Evolutionary conservation across 2,797 vertebrate genomes (phyloP).

Genomic region (Falco naumanni): DNA sequence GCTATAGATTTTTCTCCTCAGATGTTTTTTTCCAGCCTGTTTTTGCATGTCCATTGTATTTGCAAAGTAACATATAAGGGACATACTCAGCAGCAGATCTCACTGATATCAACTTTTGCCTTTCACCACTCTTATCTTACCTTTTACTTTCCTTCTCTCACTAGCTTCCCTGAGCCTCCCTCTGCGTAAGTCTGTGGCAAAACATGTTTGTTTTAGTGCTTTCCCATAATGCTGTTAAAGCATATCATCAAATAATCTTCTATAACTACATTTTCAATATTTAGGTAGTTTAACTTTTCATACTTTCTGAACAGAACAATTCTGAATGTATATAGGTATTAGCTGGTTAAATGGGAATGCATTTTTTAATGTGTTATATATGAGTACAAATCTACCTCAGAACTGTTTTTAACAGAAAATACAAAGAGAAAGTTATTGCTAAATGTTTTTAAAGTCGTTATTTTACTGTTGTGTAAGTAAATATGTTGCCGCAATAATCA

Average conservation of each 20-base stretch:
- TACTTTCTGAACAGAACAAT: neutral
- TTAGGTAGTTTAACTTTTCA: neutral
- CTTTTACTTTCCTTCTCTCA: slow-evolving; percentile 48
- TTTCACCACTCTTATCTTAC: slow-evolving; percentile 28
- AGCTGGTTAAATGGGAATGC: neutral
- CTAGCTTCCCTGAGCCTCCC: neutral
- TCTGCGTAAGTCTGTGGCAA: neutral
- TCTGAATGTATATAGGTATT: neutral
- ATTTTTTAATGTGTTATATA: neutral
- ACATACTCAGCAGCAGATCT: slow-evolving; percentile 51
- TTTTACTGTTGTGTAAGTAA: slow-evolving; percentile 7
- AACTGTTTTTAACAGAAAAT: neutral
- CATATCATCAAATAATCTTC: neutral
- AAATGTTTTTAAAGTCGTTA: neutral
- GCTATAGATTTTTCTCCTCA: slow-evolving; percentile 65
- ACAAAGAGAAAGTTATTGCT: neutral
- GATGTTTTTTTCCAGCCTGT: slow-evolving; percentile 37
- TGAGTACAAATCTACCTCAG: neutral
- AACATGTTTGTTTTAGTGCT: neutral
- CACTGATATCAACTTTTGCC: neutral
- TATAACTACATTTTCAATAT: neutral
- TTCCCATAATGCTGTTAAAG: neutral
- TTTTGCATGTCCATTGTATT: slow-evolving; percentile 21
- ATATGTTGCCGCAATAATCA: neutral
- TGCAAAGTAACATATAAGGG: slow-evolving; percentile 57